Conservation (phyloP, 2,797 vertebrate species). For the Coregonus ussuriensis region DNA sequence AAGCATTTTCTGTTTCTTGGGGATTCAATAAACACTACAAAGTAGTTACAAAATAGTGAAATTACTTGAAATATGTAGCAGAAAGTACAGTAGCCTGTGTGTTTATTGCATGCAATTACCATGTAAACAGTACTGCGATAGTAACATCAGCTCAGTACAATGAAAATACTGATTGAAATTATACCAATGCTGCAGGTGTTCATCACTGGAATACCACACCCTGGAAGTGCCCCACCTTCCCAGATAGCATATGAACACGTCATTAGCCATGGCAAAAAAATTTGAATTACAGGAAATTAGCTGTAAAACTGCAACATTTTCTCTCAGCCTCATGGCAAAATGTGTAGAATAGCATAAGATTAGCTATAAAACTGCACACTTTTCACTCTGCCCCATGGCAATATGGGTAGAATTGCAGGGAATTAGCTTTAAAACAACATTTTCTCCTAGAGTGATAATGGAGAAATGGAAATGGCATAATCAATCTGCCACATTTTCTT, state of each 20-base stretch:
- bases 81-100: neutral
- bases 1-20: slow-evolving; percentile 5
- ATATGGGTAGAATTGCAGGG: no score
- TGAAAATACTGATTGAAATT: neutral
- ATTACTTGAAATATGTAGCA: neutral
- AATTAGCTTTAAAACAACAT: no score
- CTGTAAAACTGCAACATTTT: no score
- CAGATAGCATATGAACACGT: no score
- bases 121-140: neutral
- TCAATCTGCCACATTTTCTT: neutral
- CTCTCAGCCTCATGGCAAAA: no score
- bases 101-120: neutral
- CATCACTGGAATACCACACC: no score
- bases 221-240: no score
- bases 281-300: no score
- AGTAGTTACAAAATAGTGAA: neutral
- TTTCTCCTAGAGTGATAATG: neutral
- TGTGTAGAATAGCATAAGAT: no score
- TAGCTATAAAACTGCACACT: no score
- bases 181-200: neutral
- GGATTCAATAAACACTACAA: neutral
- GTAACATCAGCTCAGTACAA: neutral
- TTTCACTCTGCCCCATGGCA: no score
- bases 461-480: slow-evolving; percentile 1
- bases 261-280: no score